Evolutionary conservation across 1,140 invertebrate species (phyloP).

Genomic region (Magallana ariakensis): DNA sequence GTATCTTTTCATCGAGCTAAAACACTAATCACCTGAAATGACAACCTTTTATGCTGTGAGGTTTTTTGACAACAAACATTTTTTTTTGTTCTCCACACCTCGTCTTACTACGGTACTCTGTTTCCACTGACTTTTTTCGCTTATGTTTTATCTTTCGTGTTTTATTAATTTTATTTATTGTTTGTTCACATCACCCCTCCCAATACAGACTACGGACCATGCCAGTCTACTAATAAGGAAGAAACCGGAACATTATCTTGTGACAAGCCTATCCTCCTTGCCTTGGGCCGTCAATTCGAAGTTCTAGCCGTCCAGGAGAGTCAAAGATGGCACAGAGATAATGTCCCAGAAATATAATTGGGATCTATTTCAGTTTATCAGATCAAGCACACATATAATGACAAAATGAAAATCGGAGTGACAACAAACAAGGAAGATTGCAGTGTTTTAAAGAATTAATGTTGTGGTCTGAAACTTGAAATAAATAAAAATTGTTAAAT

Average conservation of each 20-base stretch:
- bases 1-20: slow-evolving; percentile 1
- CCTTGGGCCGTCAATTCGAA: background rate
- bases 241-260: background rate
- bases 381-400: background rate
- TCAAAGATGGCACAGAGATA: background rate
- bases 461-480: too few species aligned
- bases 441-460: too few species aligned
- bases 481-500: too few species aligned
- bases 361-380: background rate
- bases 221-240: background rate
- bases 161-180: background rate
- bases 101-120: too few species aligned
- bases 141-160: background rate
- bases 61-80: too few species aligned
- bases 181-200: background rate
- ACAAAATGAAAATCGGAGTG: background rate
- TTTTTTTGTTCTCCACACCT: too few species aligned
- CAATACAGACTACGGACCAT: too few species aligned
- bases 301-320: background rate
- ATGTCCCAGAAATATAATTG: background rate
- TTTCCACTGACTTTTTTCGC: too few species aligned
- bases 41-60: too few species aligned
- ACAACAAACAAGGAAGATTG: background rate
- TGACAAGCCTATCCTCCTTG: background rate
- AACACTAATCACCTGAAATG: too few species aligned